These are phyloP conservation scores for Drosophila parthenogenetica DNA, from an alignment of 2,888 invertebrate genomes.

Conservation along the genomic window DNA sequence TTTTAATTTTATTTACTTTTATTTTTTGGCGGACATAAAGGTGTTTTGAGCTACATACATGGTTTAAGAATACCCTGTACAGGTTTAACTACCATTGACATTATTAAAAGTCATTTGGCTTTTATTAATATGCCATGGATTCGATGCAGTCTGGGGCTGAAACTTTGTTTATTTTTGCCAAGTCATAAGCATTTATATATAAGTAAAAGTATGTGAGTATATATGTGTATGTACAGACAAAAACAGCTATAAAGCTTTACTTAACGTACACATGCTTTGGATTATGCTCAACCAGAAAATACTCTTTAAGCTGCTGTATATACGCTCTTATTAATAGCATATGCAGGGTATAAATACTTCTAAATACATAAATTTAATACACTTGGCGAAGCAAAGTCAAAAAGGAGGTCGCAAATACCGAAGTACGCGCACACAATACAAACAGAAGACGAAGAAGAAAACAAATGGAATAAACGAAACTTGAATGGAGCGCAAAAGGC, in stretches of 20 bases:
- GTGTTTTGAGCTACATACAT: neutral
- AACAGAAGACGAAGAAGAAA: constrained; percentile 13
- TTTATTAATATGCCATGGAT: constrained; percentile 13
- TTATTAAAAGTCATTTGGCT: constrained; percentile 11
- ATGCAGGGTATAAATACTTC: neutral
- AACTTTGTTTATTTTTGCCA: constrained; percentile 21
- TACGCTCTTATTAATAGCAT: neutral
- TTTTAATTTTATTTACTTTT: neutral
- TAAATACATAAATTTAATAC: neutral
- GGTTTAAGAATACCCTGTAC: constrained; percentile 5
- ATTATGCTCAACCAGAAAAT: neutral
- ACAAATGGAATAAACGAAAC: constrained; percentile 12
- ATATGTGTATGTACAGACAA: neutral
- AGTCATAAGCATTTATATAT: constrained; percentile 18
- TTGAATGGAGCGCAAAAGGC: constrained; percentile 24
- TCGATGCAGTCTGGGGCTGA: constrained; percentile 26
- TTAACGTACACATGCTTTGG: neutral
- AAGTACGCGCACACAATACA: constrained; percentile 1
- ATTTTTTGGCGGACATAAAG: too few relatives aligned
- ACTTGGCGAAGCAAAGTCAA: neutral
- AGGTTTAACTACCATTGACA: neutral
- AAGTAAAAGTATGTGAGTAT: neutral
- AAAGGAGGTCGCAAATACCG: constrained; percentile 10
- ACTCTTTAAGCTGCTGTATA: neutral
- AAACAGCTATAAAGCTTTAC: neutral